A percentile compares a stretch with the other conserved stretches of the same genome.
These are phyloP conservation scores for Mobula hypostoma DNA, from an alignment of 2,113 vertebrate genomes.

Conservation along the genomic window DNA sequence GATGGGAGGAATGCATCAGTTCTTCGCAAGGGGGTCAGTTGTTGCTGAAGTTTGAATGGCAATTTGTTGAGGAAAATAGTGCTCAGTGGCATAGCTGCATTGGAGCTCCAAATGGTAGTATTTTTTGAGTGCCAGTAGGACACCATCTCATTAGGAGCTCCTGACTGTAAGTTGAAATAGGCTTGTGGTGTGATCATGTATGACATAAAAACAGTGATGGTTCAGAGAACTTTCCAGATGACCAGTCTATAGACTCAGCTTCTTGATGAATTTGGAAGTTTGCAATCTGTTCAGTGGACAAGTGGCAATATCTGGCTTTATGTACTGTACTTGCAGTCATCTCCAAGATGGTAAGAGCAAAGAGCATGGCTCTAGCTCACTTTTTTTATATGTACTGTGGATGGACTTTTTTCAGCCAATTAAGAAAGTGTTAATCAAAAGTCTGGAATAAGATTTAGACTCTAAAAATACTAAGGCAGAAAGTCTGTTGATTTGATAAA, in stretches of 20 bases:
- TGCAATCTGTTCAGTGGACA: neutral
- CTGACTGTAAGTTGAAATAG: slow-evolving; percentile 52
- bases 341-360: neutral
- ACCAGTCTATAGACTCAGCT: neutral
- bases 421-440: slow-evolving; percentile 14
- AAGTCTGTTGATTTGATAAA: neutral
- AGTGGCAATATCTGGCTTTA: neutral
- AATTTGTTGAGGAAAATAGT: neutral
- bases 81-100: neutral
- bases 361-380: neutral
- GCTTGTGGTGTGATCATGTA: neutral
- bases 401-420: neutral
- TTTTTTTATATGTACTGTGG: slow-evolving; percentile 11
- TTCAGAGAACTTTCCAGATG: neutral
- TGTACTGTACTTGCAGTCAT: neutral
- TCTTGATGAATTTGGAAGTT: neutral
- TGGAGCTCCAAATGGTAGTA: slow-evolving; percentile 40
- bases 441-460: slow-evolving; percentile 2
- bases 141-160: neutral
- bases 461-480: neutral
- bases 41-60: neutral
- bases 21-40: neutral
- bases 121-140: slow-evolving; percentile 41
- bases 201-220: neutral
- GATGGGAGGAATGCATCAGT: neutral